Conservation (phyloP, 2,797 vertebrate genomes). For the Cuniculus paca region DNA sequence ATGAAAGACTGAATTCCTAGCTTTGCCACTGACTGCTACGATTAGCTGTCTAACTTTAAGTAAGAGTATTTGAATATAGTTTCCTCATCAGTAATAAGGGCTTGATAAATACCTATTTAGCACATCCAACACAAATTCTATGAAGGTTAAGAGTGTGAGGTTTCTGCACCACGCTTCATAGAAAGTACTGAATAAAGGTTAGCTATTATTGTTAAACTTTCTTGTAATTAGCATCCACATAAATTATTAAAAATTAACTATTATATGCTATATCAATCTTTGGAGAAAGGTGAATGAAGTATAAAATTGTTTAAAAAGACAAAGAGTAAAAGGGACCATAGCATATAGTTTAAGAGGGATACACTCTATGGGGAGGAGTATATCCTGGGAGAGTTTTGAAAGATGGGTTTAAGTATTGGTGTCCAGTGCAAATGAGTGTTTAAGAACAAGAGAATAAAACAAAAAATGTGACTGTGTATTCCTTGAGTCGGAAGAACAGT, state of each 20-base stretch:
- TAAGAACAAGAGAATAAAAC: neutral
- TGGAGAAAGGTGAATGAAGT: neutral
- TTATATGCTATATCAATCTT: neutral
- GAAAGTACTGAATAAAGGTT: neutral
- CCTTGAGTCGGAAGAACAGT: neutral
- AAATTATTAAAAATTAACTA: neutral
- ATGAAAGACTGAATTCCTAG: neutral
- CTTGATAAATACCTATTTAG: neutral
- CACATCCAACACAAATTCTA: neutral
- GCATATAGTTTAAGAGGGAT: neutral
- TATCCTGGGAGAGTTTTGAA: slow-evolving; percentile 15
- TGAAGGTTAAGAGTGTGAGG: neutral
- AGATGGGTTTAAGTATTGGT: neutral
- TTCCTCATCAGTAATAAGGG: slow-evolving; percentile 45
- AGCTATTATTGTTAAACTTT: neutral
- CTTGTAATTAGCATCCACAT: neutral
- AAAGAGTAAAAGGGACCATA: neutral
- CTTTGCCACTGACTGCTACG: neutral
- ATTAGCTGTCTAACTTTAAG: neutral
- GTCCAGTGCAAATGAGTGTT: neutral
- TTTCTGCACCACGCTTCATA: neutral
- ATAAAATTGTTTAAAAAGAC: slow-evolving; percentile 31
- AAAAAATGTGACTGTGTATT: neutral
- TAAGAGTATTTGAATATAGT: neutral
- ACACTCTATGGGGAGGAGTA: neutral